These are phyloP conservation scores for Syngnathus rostellatus DNA, from an alignment of 2,797 vertebrate species.

Conservation along the genomic window DNA sequence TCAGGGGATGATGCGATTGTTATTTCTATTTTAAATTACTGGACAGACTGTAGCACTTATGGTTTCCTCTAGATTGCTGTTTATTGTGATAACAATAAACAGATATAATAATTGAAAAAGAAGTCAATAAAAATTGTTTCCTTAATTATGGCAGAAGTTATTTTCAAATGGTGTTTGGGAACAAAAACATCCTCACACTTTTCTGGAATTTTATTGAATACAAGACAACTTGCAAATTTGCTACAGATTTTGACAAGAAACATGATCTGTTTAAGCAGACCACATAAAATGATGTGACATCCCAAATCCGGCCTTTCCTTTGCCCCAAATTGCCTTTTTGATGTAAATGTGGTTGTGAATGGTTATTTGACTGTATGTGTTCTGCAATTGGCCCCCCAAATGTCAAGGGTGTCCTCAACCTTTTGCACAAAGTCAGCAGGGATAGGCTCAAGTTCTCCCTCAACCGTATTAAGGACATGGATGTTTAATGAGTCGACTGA, in stretches of 20 bases:
- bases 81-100: too few relatives aligned
- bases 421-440: background rate
- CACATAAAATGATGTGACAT: background rate
- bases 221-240: background rate
- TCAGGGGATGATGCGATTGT: too few relatives aligned
- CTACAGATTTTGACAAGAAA: background rate
- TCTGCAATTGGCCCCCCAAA: background rate
- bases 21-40: too few relatives aligned
- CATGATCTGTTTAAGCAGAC: background rate
- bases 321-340: background rate
- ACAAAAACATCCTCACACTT: background rate
- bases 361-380: background rate
- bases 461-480: background rate
- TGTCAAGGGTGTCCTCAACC: background rate
- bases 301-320: background rate
- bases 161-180: too few relatives aligned
- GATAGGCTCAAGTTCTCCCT: background rate
- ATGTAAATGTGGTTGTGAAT: background rate
- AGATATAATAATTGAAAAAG: too few relatives aligned
- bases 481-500: background rate
- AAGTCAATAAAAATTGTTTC: too few relatives aligned
- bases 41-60: too few relatives aligned
- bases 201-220: background rate
- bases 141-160: too few relatives aligned
- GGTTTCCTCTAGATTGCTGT: too few relatives aligned